Evolutionary conservation across 1,140 invertebrate species (phyloP), one percentile per base, ranked within the genome.

Genomic region (Gyrodactylus salaris): DNA sequence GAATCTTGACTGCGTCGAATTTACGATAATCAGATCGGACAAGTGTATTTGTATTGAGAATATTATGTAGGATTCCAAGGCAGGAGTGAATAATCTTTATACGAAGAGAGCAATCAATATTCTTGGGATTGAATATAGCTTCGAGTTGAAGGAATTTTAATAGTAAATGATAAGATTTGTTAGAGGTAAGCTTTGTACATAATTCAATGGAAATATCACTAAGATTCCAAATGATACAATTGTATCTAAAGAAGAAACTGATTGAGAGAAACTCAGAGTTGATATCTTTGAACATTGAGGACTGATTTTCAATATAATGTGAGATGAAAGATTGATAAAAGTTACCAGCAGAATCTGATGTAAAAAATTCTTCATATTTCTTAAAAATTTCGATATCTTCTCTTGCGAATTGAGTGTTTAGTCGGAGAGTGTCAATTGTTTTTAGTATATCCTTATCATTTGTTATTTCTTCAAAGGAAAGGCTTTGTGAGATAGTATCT

Each of bases 31-130:
- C 21, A 71, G 70, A 21, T 24, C 70, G n/a, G 1, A 25, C 25
- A 25, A 24, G 25, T 2, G 21, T 21, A 1, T 24, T 21, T 25
- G 21, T 71, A 24, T 25, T 24, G n/a, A 24, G 21, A 25, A 71
- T 71, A 25, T 71, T 71, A 25, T 71, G 70, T 26, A 71, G 25
- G 25, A 71, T 71, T 25, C 70, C 70, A 71, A 71, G 7, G 34
- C 34, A 54, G n/a, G 34, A 54, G 34, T 54, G 34, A 54, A 54
- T n/a, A 16, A n/a, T 54, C 34, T 54, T 54, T 54, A 54, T 54
- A 16, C 34, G 34, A n/a, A n/a, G n/a, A n/a, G n/a, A n/a, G 34
- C n/a, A 16, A 16, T 16, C n/a, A 16, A 16, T n/a, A 54, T 54
- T 54, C n/a, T 54, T n/a, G n/a, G 7, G n/a, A 54, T 7, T 54